These are phyloP conservation scores for Dreissena rostriformis DNA, from an alignment of 1,140 invertebrate genomes.

Conservation along the genomic window DNA sequence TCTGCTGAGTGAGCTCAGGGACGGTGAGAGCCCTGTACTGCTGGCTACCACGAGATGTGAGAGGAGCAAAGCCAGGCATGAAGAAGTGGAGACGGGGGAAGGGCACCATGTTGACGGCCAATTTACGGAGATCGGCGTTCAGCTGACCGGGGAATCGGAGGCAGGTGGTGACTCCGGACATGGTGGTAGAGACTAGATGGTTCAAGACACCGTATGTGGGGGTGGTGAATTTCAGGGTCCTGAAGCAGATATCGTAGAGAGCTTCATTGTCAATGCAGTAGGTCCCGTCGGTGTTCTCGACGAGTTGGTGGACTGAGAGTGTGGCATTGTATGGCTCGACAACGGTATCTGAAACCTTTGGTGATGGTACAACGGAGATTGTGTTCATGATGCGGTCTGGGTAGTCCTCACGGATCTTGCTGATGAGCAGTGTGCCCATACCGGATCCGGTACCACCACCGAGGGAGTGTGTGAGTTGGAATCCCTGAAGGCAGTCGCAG, in stretches of 20 bases:
- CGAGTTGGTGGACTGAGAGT: constrained; percentile 88
- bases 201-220: constrained; percentile 85
- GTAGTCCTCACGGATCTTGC: constrained; percentile 83
- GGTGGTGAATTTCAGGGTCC: constrained; percentile 91
- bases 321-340: constrained; percentile 85
- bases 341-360: constrained; percentile 85
- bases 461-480: constrained; percentile 82
- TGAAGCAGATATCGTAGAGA: constrained; percentile 95
- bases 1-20: constrained; percentile 85
- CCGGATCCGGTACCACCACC: constrained; percentile 81
- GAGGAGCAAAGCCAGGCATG: constrained; percentile 90
- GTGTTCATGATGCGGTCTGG: constrained; percentile 96
- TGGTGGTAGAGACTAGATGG: constrained; percentile 83
- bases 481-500: constrained; percentile 89
- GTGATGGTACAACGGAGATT: constrained; percentile 94
- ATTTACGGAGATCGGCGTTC: constrained; percentile 92
- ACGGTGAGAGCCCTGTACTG: constrained; percentile 84
- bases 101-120: constrained; percentile 90
- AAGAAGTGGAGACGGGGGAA: constrained; percentile 91
- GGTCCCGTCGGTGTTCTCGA: constrained; percentile 88
- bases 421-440: constrained; percentile 79
- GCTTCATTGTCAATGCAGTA: constrained; percentile 88
- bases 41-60: constrained; percentile 84
- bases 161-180: constrained; percentile 91
- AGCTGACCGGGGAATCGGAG: constrained; percentile 90